Percentiles rank a stretch among this genome's conserved stretches.
phyloP scores from a whole-genome alignment of 2,797 vertebrate genomes.

The Capromys pilorides region DNA sequence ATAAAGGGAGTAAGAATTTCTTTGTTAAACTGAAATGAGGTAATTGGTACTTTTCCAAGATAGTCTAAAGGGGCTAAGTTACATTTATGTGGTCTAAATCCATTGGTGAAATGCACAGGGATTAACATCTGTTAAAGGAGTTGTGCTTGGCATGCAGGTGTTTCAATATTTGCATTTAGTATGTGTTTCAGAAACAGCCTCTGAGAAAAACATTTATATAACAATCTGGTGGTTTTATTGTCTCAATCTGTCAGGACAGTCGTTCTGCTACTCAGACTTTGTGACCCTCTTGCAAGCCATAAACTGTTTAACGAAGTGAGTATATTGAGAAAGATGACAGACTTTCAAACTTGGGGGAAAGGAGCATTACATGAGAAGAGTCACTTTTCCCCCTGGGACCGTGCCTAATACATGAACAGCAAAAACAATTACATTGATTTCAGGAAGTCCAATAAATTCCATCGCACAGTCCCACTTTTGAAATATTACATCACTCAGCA shows the following conservation, averaged over 20 bases:
- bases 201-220: constrained; percentile 89
- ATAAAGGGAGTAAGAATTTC: constrained; percentile 32
- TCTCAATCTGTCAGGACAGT: constrained; percentile 89
- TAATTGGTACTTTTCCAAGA: constrained; percentile 83
- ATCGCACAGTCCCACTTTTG: constrained; percentile 76
- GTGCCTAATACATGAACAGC: constrained; percentile 83
- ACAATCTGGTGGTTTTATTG: constrained; percentile 90
- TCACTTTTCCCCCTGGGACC: constrained; percentile 84
- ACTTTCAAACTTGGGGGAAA: constrained; percentile 85
- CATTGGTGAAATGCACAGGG: constrained; percentile 80
- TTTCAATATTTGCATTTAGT: constrained; percentile 90
- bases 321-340: constrained; percentile 89
- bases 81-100: constrained; percentile 84
- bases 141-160: constrained; percentile 88
- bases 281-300: constrained; percentile 88
- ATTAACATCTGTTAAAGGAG: constrained; percentile 91
- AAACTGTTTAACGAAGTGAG: constrained; percentile 90
- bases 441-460: constrained; percentile 84
- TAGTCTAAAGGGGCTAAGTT: constrained; percentile 81
- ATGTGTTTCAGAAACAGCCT: constrained; percentile 87
- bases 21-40: constrained; percentile 77
- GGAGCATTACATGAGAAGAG: constrained; percentile 86
- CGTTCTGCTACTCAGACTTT: constrained; percentile 87
- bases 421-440: constrained; percentile 87
- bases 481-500: constrained; percentile 85